These are phyloP conservation scores for Clistopyga incitator DNA, from an alignment of 2,888 invertebrate species.

Conservation along the genomic window DNA sequence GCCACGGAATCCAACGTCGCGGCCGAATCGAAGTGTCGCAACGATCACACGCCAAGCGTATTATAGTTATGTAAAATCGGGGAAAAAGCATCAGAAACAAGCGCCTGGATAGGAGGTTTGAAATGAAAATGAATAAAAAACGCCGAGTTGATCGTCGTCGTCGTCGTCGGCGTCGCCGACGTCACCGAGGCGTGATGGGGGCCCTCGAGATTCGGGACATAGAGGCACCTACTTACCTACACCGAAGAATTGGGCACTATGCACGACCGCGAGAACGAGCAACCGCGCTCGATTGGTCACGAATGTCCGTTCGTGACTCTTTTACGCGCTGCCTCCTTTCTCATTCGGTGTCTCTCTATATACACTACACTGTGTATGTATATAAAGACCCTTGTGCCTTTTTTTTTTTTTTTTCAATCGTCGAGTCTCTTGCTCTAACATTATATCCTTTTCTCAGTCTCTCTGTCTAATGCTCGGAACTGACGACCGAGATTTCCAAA, in stretches of 20 bases:
- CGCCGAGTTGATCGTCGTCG: constrained; percentile 36
- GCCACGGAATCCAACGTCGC: constrained; percentile 65
- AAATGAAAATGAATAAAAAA: constrained; percentile 65
- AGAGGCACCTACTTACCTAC: constrained; percentile 75
- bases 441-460: constrained; percentile 13
- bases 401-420: constrained; percentile 34
- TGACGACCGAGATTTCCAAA: constrained; percentile 54
- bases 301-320: constrained; percentile 72
- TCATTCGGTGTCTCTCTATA: constrained; percentile 58
- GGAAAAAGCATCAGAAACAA: constrained; percentile 61
- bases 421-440: constrained; percentile 14
- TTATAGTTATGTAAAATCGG: constrained; percentile 75
- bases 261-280: constrained; percentile 46
- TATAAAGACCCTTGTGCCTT: constrained; percentile 47
- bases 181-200: constrained; percentile 59
- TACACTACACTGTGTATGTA: constrained; percentile 14
- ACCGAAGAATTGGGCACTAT: constrained; percentile 76
- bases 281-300: constrained; percentile 75
- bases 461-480: constrained; percentile 16
- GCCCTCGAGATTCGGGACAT: constrained; percentile 66
- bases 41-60: constrained; percentile 68
- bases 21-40: constrained; percentile 72
- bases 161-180: constrained; percentile 56
- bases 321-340: constrained; percentile 71
- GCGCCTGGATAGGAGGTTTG: constrained; percentile 22